phyloP scores from a whole-genome alignment of 2,888 invertebrate species.

The Pollenia labialis region DNA sequence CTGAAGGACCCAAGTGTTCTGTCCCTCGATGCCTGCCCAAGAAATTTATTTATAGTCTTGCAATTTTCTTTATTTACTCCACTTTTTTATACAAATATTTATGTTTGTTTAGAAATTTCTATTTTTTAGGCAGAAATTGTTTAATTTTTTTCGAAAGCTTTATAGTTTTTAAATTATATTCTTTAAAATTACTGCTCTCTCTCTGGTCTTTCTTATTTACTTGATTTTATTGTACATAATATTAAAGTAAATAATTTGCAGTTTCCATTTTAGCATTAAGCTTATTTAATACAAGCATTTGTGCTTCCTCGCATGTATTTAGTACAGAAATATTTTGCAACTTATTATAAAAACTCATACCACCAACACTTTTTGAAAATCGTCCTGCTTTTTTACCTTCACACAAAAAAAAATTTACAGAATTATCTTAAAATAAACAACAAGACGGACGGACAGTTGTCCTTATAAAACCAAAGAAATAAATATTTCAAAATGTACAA shows the following conservation, averaged over 20 bases:
- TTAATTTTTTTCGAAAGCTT: too few relatives aligned
- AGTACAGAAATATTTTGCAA: conserved; percentile 18
- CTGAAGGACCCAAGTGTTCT: too few relatives aligned
- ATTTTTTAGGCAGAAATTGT: too few relatives aligned
- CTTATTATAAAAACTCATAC: conserved; percentile 48
- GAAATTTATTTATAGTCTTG: too few relatives aligned
- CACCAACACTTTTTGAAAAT: background rate
- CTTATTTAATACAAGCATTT: conserved; percentile 33
- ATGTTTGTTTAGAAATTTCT: background rate
- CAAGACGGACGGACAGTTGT: background rate
- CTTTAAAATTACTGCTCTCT: background rate
- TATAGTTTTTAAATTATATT: background rate
- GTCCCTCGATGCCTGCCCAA: too few relatives aligned
- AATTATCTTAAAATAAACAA: conserved; percentile 9
- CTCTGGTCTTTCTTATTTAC: background rate
- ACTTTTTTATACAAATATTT: too few relatives aligned
- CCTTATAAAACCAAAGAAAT: conserved; percentile 26
- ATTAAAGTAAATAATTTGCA: conserved; percentile 43
- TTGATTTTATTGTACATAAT: conserved; percentile 20
- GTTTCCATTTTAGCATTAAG: conserved; percentile 37
- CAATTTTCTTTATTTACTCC: too few relatives aligned
- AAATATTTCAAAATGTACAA: conserved; percentile 27
- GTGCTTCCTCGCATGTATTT: background rate
- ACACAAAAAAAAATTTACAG: background rate
- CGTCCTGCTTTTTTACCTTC: background rate